Base-by-base conservation (phyloP, 1,140 invertebrate genomes). In the Drosophila albomicans region DNA sequence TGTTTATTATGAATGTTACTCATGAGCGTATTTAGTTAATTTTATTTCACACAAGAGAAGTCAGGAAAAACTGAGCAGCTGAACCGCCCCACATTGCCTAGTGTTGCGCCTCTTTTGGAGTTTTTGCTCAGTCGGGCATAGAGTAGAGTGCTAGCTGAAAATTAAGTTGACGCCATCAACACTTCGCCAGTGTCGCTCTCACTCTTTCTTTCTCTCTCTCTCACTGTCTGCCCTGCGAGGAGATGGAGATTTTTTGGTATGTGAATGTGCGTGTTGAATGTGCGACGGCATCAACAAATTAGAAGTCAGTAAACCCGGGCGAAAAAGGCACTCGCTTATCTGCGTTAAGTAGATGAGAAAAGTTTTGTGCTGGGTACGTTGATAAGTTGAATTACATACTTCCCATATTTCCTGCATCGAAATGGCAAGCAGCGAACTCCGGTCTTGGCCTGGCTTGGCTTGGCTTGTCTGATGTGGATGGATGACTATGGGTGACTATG, bases 1-100 rank as follows among this genome's bases (percentile, higher is more conserved):
- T 86, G 91, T 91, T 91, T 91, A 91, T 91, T 91, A 91, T 91
- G 84, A 91, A 91, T 91, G 90, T 91, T 91, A 85, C 90, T 91
- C 91, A 86, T 91, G 91, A 91, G 90, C 86, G 81, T 91, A 88
- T 91, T 91, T 91, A 91, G 91, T 91, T 91, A 91, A 91, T 91
- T 91, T 91, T 91, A 91, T 91, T 91, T 91, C 81, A 91, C 90
- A 91, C 90, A 81, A 91, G 91, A 90, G 86, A 77, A 91, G 82
- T 66, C 78, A 72, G 80, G 78, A 66, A 61, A 69, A 69, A 51
- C 35, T 2, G n/a, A 5, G 59, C 49, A 46, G 32, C 63, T 13
- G 25, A 56, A 54, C 25, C 59, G 49, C 30, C 61, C 51, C 11
- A 71, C 72, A 49, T 62, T 43, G 69, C 69, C 69, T 80, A 80